Conservation (phyloP, 2,888 invertebrate genomes). For the Dicyrtomina minuta region DNA sequence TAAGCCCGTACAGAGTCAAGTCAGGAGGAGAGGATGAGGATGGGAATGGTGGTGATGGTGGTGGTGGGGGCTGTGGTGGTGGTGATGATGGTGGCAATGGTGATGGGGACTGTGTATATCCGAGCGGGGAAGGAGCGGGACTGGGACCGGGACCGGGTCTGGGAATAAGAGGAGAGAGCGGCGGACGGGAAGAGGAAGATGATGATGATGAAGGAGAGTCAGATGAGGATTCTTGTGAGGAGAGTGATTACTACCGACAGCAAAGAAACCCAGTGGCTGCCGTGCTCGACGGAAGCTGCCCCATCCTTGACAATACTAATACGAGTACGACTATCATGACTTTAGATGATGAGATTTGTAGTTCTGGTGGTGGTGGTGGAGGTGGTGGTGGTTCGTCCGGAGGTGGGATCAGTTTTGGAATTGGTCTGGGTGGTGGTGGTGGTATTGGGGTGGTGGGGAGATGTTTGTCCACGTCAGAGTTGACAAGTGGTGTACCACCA, state of each 20-base stretch:
- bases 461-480: conserved; percentile 15
- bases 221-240: conserved; percentile 27
- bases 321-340: no score
- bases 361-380: conserved; percentile 5
- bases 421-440: background rate
- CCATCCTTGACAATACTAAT: conserved; percentile 13
- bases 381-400: background rate
- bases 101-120: background rate
- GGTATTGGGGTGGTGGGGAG: background rate
- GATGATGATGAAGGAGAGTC: conserved; percentile 18
- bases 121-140: background rate
- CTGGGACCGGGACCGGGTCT: background rate
- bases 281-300: background rate
- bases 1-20: conserved; percentile 12
- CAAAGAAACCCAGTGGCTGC: conserved; percentile 19
- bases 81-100: background rate
- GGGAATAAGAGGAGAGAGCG: conserved; percentile 39
- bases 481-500: background rate
- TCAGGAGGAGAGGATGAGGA: background rate
- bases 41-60: background rate
- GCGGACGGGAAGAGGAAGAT: conserved; percentile 15
- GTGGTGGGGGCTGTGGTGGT: background rate
- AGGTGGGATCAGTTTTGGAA: background rate
- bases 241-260: conserved; percentile 25
- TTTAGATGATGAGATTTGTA: no score